A percentile compares a stretch with the other conserved stretches of the same genome.
Evolutionary conservation across 1,140 invertebrate species (phyloP).

Genomic region (Drosophila watanabei): DNA sequence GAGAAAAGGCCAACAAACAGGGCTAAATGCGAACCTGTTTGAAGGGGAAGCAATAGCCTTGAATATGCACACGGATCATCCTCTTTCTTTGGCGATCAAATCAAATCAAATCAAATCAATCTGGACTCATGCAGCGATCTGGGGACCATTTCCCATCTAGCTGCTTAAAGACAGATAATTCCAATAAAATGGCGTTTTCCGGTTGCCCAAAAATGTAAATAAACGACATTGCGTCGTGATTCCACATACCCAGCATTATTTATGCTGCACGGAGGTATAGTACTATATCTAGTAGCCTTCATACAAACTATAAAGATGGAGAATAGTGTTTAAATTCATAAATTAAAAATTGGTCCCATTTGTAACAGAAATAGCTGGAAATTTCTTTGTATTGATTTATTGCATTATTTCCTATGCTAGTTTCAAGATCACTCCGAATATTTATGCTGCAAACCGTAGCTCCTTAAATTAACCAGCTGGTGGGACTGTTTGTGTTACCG

Average conservation of each 20-base stretch:
- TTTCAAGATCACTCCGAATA: not conserved
- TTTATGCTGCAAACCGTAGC: not conserved
- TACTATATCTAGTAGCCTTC: not conserved
- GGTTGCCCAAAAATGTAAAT: not conserved
- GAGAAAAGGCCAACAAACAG: not conserved
- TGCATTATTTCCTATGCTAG: too few relatives aligned
- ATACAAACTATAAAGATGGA: not conserved
- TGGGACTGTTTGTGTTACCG: not conserved
- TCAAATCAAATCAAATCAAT: conserved; percentile 27
- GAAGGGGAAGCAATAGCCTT: conserved; percentile 40
- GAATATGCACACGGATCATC: conserved; percentile 32
- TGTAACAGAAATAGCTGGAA: too few relatives aligned
- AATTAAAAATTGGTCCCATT: too few relatives aligned
- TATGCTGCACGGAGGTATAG: not conserved
- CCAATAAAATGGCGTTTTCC: not conserved
- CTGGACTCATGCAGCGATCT: conserved; percentile 14
- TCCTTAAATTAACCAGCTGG: not conserved
- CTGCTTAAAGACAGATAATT: not conserved
- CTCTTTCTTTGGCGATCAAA: conserved; percentile 20
- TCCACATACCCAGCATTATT: not conserved
- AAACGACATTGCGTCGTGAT: not conserved
- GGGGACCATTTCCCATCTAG: not conserved
- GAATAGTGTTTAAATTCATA: not conserved
- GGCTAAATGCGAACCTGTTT: conserved; percentile 34
- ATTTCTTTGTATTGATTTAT: too few relatives aligned